Evolutionary conservation across 2,113 vertebrate species (phyloP).

Genomic region (Aegithalos caudatus): DNA sequence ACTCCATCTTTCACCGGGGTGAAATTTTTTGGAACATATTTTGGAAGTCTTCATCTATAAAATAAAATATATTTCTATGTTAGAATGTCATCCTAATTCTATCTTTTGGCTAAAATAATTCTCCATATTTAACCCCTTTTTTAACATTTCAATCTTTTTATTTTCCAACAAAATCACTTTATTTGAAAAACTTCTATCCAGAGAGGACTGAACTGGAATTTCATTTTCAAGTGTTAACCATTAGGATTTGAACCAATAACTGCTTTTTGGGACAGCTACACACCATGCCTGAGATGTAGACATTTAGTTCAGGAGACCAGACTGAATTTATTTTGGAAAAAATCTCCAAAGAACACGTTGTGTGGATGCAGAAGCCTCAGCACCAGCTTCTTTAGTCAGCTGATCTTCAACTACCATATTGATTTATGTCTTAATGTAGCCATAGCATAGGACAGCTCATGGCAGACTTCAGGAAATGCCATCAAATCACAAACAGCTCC

Average conservation of each 20-base stretch:
- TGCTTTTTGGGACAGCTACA: neutral
- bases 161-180: neutral
- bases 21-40: neutral
- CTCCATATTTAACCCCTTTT: neutral
- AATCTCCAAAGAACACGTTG: neutral
- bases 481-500: neutral
- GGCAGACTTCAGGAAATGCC: neutral
- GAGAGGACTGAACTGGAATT: neutral
- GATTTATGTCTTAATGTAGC: neutral
- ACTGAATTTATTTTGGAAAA: neutral
- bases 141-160: neutral
- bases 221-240: neutral
- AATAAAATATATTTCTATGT: neutral
- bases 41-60: neutral
- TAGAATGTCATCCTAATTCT: neutral
- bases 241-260: neutral
- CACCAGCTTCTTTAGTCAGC: neutral
- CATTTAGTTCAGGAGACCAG: neutral
- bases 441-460: neutral
- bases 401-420: neutral
- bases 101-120: neutral
- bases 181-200: neutral
- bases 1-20: neutral
- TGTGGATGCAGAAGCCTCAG: neutral
- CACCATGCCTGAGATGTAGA: neutral